Evolutionary conservation across 2,888 invertebrate genomes (phyloP).

Genomic region (Nemapogon koenigi): DNA sequence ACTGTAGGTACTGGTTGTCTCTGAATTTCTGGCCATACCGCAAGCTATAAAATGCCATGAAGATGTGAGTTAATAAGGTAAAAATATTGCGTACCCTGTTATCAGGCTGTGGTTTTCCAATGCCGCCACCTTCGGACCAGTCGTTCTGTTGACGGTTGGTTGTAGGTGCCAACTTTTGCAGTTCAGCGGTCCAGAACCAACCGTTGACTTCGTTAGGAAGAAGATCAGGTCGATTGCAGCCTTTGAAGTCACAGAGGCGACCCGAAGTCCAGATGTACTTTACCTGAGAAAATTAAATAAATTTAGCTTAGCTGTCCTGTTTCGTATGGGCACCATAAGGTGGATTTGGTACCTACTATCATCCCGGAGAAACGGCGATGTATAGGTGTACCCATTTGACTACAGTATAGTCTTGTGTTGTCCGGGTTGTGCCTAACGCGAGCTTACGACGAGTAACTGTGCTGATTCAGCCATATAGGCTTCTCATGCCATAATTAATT

Average conservation of each 20-base stretch:
- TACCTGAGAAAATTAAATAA: constrained; percentile 61
- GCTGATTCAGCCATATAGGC: too few relatives aligned
- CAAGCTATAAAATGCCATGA: too few relatives aligned
- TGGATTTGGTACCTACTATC: background rate
- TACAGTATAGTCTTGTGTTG: too few relatives aligned
- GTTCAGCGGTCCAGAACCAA: constrained; percentile 92
- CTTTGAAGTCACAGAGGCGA: constrained; percentile 88
- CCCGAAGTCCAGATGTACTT: constrained; percentile 94
- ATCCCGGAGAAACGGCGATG: too few relatives aligned
- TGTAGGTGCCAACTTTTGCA: constrained; percentile 84
- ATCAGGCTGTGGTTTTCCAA: constrained; percentile 87
- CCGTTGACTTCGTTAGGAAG: constrained; percentile 83
- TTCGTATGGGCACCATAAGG: background rate
- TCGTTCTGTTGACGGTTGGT: constrained; percentile 84
- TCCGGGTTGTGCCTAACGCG: too few relatives aligned
- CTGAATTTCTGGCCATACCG: too few relatives aligned
- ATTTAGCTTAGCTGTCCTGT: too few relatives aligned
- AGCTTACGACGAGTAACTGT: too few relatives aligned
- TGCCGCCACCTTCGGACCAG: constrained; percentile 88
- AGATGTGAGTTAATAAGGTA: too few relatives aligned
- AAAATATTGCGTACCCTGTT: constrained; percentile 73
- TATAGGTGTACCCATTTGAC: too few relatives aligned
- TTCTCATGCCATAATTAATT: too few relatives aligned
- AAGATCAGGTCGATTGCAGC: constrained; percentile 85
- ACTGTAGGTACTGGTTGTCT: too few relatives aligned